Evolutionary conservation across 2,113 vertebrate species (phyloP).

Genomic region (Periophthalmodon schlosseri): DNA sequence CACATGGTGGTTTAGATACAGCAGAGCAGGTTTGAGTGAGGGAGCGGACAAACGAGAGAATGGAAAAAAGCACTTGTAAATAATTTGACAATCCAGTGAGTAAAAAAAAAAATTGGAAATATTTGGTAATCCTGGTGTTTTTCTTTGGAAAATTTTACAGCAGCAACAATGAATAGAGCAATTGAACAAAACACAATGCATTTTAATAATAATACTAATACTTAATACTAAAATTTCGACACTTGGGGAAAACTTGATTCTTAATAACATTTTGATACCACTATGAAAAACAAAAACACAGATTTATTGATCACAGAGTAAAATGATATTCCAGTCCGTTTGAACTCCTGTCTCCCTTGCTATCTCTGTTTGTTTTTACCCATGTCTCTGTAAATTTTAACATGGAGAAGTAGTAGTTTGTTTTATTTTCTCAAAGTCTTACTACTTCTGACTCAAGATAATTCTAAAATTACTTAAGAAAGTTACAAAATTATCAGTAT

Average conservation of each 20-base stretch:
- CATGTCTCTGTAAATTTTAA: too few species aligned
- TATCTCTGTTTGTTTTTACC: neutral
- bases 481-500: neutral
- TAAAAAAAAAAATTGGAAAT: constrained; percentile 36
- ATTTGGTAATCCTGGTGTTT: neutral
- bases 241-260: too few species aligned
- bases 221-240: too few species aligned
- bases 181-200: neutral
- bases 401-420: neutral
- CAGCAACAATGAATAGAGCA: too few species aligned
- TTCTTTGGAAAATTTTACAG: neutral
- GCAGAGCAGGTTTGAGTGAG: constrained; percentile 45
- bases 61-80: constrained; percentile 49
- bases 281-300: too few species aligned
- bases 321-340: neutral
- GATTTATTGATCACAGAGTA: neutral
- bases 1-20: constrained; percentile 44
- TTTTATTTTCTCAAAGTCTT: too few species aligned
- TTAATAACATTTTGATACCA: too few species aligned
- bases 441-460: neutral
- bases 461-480: neutral
- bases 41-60: constrained; percentile 41
- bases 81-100: constrained; percentile 67
- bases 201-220: neutral
- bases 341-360: neutral